Base-by-base conservation (phyloP, 2,888 invertebrate genomes). In the Helicoverpa assulta region DNA sequence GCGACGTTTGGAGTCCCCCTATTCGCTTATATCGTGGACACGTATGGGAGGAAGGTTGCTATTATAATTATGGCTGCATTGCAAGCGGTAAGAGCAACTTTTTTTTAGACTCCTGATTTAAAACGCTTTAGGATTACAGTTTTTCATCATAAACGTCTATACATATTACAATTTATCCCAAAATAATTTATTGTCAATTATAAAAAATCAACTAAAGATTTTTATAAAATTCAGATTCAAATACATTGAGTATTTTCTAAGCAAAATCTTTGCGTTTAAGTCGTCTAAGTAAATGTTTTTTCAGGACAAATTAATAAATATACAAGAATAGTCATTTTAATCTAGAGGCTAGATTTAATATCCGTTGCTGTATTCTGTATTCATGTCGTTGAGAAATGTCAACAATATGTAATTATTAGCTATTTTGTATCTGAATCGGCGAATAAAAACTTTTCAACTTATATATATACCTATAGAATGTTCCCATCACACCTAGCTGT, bases 21-120 rank as follows among this genome's bases (percentile, higher is more conserved):
- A n/a, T 95, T 91, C 78, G 91, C 94, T 2, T 85, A 87, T 52
- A 68, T 92, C 16, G 89, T 93, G 0, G 91, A 94, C 72, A 84
- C 74, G 40, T 88, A 88, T 59, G 96, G 95, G 8, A 86, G 95
- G n/a, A 95, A 92, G 80, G 74, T 78, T 8, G 89, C 94, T 5
- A 87, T 94, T 4, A 84, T 96, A 21, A 69, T 93, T 3, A 89
- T 95, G 5, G 89, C 93, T 3, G 57, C 94, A 2, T 65, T 78
- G 5, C 76, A 82, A 69, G 62, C 77, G 74, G 84, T 83, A 68
- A 73, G 79, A 0, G 3, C 21, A n/a, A 12, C 47, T 51, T 43
- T 0, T 47, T 37, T 57, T 2, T 7, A 19, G 54, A 18, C 8
- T 5, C n/a, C n/a, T n/a, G n/a, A n/a, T n/a, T n/a, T n/a, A n/a